Evolutionary conservation across 2,888 invertebrate species (phyloP), one percentile per base, ranked within the genome.

Genomic region (Listrodromus nycthemerus): DNA sequence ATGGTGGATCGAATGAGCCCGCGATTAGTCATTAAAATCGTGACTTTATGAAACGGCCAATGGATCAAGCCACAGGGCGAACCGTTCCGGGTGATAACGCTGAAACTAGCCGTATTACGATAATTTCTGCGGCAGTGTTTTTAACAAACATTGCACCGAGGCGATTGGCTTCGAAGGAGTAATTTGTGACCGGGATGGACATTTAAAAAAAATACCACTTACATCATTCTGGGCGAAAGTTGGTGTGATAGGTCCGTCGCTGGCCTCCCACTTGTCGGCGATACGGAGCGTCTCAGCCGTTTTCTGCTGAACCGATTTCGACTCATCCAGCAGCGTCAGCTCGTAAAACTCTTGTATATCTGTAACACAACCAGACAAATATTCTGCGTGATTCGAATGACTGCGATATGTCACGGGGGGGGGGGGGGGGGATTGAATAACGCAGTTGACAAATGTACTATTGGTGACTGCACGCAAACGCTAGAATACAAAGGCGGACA

Each of bases 281-380:
- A 99, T 98, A 92, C 98, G 97, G 92, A 98, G 96, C 76, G 99
- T 98, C 94, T 98, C 98, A 82, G 96, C 97, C 87, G 98, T 98
- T 95, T 99, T 99, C 95, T 99, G 98, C 94, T 98, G 98, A 89
- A 98, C 96, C 50, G 98, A 97, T 94, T 99, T 99, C 85, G 96
- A 97, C 93, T 99, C 98, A 95, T 99, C 99, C 92, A 99, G 95
- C 88, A 99, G 95, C 80, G 99, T 99, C 92, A 98, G 95, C 95
- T 99, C 99, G 95, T 99, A 99, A 94, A 99, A 99, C 94, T 99
- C 99, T 95, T 99, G 99, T 92, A 99, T 99, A 95, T 99, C 99
- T 98, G 95, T 33, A 95, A 95, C 84, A 90, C 80, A 85, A 85
- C 84, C 82, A 71, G 33, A 69, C 71, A 76, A 65, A 85, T 61